These are phyloP conservation scores for Diadumene lineata DNA, from an alignment of 92 coral and sea anemone species.

Conservation along the genomic window DNA sequence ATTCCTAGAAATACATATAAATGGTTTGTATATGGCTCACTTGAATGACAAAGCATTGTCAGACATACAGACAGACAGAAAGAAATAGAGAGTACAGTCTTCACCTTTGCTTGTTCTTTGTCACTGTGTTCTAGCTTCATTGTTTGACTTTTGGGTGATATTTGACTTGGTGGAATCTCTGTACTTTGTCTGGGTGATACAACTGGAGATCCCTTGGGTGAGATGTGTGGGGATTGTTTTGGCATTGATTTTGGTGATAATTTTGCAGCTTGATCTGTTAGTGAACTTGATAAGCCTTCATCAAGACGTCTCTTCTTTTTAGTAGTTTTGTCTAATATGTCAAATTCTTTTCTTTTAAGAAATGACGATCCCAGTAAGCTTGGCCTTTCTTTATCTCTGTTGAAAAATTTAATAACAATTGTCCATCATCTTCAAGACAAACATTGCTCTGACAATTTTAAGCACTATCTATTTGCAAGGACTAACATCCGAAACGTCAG, in stretches of 20 bases:
- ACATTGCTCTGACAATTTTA: too few relatives aligned
- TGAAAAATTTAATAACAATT: too few relatives aligned
- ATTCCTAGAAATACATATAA: constrained; percentile 26
- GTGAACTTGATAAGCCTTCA: background rate
- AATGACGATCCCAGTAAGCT: background rate
- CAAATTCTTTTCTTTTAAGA: constrained; percentile 33
- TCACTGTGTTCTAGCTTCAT: background rate
- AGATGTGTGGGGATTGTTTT: constrained; percentile 44
- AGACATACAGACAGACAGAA: background rate
- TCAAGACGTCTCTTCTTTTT: constrained; percentile 29
- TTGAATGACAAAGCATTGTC: background rate
- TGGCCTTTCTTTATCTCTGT: constrained; percentile 19
- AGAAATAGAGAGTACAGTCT: background rate
- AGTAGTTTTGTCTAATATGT: constrained; percentile 29
- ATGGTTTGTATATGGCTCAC: background rate
- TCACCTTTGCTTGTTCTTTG: constrained; percentile 5
- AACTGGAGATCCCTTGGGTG: constrained; percentile 35
- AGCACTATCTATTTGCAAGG: too few relatives aligned
- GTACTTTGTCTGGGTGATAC: constrained; percentile 33
- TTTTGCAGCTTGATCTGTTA: constrained; percentile 1
- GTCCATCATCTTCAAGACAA: too few relatives aligned
- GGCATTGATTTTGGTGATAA: constrained; percentile 22
- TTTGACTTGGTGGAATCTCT: background rate
- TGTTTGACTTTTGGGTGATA: background rate
- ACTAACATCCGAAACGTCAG: too few relatives aligned